These are phyloP conservation scores for Tapera naevia DNA, from an alignment of 2,797 vertebrate species.

Conservation along the genomic window DNA sequence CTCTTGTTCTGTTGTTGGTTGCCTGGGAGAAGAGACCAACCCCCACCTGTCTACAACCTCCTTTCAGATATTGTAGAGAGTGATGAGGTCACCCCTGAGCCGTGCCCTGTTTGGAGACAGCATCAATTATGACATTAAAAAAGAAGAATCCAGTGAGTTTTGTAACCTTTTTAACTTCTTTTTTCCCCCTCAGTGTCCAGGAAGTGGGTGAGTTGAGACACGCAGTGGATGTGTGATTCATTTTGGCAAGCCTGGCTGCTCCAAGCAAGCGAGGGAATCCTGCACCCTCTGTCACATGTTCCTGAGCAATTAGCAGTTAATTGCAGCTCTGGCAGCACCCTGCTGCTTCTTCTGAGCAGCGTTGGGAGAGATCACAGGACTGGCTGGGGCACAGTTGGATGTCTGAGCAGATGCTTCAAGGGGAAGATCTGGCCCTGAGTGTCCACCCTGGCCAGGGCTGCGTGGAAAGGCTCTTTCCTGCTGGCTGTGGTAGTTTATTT, in stretches of 20 bases:
- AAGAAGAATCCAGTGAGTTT: not conserved
- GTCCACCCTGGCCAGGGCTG: not conserved
- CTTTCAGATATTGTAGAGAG: too few relatives aligned
- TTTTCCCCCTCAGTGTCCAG: not conserved
- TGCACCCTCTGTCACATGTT: not conserved
- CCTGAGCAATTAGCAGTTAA: not conserved
- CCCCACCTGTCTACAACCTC: too few relatives aligned
- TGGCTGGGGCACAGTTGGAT: not conserved
- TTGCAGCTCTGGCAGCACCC: not conserved
- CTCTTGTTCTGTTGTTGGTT: too few relatives aligned
- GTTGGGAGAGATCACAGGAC: not conserved
- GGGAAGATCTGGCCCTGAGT: not conserved
- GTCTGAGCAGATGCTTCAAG: not conserved
- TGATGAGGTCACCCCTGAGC: too few relatives aligned
- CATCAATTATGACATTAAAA: not conserved
- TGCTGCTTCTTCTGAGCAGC: not conserved
- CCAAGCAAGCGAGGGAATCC: not conserved
- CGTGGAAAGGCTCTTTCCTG: not conserved
- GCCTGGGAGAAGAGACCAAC: too few relatives aligned
- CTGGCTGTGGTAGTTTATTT: not conserved
- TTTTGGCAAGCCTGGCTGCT: not conserved
- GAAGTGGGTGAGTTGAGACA: constrained; percentile 34
- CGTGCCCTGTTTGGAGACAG: not conserved
- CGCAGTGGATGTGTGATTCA: not conserved
- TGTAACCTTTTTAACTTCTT: not conserved